These are phyloP conservation scores for Lathamus discolor DNA, from an alignment of 2,113 vertebrate species.

Conservation along the genomic window DNA sequence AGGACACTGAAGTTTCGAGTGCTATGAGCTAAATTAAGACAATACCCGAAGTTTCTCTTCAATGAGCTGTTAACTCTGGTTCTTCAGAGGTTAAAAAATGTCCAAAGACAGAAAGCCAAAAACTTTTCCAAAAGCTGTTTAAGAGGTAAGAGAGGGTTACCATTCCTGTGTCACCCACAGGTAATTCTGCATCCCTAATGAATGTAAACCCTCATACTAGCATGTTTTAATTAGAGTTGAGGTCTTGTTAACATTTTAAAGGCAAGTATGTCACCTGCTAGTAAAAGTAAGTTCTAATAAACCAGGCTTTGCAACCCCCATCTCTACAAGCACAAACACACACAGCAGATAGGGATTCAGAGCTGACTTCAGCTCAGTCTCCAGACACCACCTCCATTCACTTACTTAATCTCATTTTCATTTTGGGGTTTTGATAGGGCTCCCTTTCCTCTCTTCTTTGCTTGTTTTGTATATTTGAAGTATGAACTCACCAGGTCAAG, in stretches of 20 bases:
- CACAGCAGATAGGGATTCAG: background rate
- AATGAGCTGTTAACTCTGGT: background rate
- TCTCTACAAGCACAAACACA: background rate
- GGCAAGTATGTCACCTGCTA: background rate
- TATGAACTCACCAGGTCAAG: conserved; percentile 60
- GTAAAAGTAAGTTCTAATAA: background rate
- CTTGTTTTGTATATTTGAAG: conserved; percentile 50
- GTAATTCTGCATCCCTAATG: background rate
- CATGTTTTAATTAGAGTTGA: background rate
- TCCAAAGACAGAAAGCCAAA: background rate
- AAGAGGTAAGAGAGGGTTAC: background rate
- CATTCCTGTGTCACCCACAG: background rate
- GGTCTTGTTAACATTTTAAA: background rate
- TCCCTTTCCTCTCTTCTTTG: background rate
- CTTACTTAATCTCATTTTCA: conserved; percentile 24
- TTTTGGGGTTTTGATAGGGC: background rate
- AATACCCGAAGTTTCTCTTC: conserved; percentile 4
- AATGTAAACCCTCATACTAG: background rate
- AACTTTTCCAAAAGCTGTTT: background rate
- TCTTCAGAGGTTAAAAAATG: background rate
- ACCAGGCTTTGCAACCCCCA: background rate
- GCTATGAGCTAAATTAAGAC: background rate
- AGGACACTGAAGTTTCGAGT: background rate
- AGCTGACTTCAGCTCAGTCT: background rate
- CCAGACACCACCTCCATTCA: background rate